Conservation (phyloP, 2,113 vertebrate species). For the Psephotus haematonotus region DNA sequence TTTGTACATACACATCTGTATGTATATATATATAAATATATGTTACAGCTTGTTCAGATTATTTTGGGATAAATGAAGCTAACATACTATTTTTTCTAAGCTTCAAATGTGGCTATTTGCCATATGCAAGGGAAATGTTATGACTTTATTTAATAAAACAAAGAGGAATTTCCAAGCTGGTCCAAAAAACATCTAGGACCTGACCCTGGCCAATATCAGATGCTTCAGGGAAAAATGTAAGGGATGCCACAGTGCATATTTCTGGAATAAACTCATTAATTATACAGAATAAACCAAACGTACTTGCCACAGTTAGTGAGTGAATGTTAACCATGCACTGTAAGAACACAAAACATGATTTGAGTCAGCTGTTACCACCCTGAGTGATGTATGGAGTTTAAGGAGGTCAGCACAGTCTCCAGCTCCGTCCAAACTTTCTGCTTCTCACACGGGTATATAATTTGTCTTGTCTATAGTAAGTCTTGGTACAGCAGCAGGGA, state of each 20-base stretch:
- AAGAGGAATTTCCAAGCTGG: constrained; percentile 13
- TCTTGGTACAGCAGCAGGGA: background rate
- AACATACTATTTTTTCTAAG: background rate
- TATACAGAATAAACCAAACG: constrained; percentile 6
- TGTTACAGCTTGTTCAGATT: background rate
- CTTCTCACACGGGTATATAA: background rate
- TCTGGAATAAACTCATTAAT: constrained; percentile 23
- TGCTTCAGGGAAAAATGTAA: constrained; percentile 53
- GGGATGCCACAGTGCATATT: background rate
- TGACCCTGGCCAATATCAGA: constrained; percentile 42
- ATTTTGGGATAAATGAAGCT: background rate
- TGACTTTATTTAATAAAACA: constrained; percentile 36
- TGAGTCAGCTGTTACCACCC: constrained; percentile 9
- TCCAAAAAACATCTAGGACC: background rate
- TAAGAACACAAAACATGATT: background rate
- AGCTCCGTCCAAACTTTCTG: background rate
- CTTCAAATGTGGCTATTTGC: background rate
- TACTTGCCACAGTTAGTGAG: background rate
- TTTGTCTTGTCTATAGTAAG: background rate
- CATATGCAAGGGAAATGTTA: constrained; percentile 10
- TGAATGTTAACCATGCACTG: background rate
- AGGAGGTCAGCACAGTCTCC: background rate
- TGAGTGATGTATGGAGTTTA: background rate
- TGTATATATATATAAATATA: background rate
- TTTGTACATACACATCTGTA: background rate